These are phyloP conservation scores for Charanyca ferruginea DNA, from an alignment of 2,888 invertebrate genomes.

Conservation along the genomic window DNA sequence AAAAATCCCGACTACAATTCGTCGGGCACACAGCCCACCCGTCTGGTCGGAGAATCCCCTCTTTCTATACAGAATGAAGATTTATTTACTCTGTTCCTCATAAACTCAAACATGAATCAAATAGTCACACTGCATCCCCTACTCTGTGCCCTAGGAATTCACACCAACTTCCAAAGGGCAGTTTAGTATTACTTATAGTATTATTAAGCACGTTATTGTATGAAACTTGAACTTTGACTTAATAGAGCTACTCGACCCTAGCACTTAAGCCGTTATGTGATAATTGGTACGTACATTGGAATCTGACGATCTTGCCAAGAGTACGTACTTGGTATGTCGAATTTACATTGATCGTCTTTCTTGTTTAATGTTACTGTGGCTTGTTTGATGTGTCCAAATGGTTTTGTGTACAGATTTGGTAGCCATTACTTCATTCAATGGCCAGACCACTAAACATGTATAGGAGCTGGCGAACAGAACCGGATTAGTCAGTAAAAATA, in stretches of 20 bases:
- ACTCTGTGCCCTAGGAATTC: conserved; percentile 46
- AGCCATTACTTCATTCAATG: neutral
- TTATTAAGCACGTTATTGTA: conserved; percentile 62
- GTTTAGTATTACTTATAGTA: conserved; percentile 62
- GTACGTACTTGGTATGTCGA: conserved; percentile 12
- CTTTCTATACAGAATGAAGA: too few relatives aligned
- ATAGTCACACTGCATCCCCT: conserved; percentile 25
- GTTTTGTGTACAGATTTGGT: conserved; percentile 8
- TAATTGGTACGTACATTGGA: conserved; percentile 52
- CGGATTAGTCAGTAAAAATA: too few relatives aligned
- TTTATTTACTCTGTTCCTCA: too few relatives aligned
- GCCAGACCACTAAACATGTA: too few relatives aligned
- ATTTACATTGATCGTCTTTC: conserved; percentile 32
- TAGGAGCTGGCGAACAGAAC: too few relatives aligned
- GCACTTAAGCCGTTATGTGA: conserved; percentile 58
- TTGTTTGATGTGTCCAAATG: conserved; percentile 22
- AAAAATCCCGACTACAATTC: too few relatives aligned
- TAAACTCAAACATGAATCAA: too few relatives aligned
- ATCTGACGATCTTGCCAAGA: conserved; percentile 37
- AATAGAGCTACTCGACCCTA: conserved; percentile 60
- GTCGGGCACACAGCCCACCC: too few relatives aligned
- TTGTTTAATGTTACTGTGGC: conserved; percentile 16
- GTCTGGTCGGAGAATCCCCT: too few relatives aligned
- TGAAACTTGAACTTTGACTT: conserved; percentile 60
- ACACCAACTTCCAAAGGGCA: conserved; percentile 58